Percentiles rank a stretch among this genome's conserved stretches.
phyloP scores from a whole-genome alignment of 2,888 invertebrate species.

The Lycaena phlaeas region DNA sequence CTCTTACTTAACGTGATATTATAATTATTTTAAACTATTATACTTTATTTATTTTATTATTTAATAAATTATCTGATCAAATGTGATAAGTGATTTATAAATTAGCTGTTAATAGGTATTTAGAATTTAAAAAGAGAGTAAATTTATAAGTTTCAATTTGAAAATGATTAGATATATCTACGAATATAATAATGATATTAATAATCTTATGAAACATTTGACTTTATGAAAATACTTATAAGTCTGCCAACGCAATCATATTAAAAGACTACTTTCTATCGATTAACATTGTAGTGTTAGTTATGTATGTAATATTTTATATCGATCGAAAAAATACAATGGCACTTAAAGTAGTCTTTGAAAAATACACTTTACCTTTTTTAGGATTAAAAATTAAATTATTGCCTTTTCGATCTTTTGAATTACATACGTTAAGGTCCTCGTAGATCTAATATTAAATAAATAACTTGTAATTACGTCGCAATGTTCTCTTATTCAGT shows the following conservation, averaged over 20 bases:
- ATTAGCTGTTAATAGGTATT: neutral
- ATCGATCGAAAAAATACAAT: neutral
- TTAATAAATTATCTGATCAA: conserved; percentile 3
- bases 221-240: neutral
- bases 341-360: neutral
- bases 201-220: neutral
- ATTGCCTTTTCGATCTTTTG: neutral
- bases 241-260: neutral
- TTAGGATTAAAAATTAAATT: neutral
- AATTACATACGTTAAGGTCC: neutral
- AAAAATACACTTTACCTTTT: neutral
- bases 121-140: neutral
- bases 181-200: neutral
- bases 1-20: conserved; percentile 4
- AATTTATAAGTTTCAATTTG: neutral
- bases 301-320: neutral
- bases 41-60: conserved; percentile 10
- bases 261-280: neutral
- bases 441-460: neutral
- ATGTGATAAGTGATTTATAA: conserved; percentile 1
- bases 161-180: neutral
- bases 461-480: neutral
- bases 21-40: conserved; percentile 6
- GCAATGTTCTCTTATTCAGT: neutral
- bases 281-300: neutral